Evolutionary conservation across 2,797 vertebrate species (phyloP).

Genomic region (Pyrocephalus nanus): DNA sequence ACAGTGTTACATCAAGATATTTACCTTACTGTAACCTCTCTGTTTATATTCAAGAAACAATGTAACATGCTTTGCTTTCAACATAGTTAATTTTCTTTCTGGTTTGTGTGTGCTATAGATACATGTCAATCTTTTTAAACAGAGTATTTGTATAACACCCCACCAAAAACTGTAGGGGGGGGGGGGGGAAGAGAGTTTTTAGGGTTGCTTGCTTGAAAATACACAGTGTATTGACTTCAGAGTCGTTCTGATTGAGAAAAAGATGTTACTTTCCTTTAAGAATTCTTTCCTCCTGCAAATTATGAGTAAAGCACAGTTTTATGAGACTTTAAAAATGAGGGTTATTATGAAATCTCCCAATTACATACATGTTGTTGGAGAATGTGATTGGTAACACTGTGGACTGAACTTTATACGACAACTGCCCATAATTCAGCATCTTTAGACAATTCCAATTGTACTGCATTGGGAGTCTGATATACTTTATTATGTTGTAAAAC

Average conservation of each 20-base stretch:
- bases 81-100: not conserved
- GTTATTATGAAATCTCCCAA: constrained; percentile 62
- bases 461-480: constrained; percentile 52
- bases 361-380: constrained; percentile 58
- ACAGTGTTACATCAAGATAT: not conserved
- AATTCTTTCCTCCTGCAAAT: constrained; percentile 37
- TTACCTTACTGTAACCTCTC: constrained; percentile 15
- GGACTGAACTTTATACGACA: constrained; percentile 67
- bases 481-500: constrained; percentile 67
- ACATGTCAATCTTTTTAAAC: not conserved
- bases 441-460: constrained; percentile 62
- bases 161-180: not conserved
- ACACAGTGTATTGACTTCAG: not conserved
- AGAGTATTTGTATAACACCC: not conserved
- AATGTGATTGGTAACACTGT: constrained; percentile 55
- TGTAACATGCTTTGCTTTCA: not conserved
- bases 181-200: not conserved
- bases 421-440: constrained; percentile 57
- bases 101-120: not conserved
- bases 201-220: constrained; percentile 13
- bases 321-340: constrained; percentile 57
- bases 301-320: constrained; percentile 32
- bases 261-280: constrained; percentile 35
- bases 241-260: constrained; percentile 23
- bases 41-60: not conserved